Base-by-base conservation (phyloP, 2,113 vertebrate genomes). In the Proterorhinus semilunaris region DNA sequence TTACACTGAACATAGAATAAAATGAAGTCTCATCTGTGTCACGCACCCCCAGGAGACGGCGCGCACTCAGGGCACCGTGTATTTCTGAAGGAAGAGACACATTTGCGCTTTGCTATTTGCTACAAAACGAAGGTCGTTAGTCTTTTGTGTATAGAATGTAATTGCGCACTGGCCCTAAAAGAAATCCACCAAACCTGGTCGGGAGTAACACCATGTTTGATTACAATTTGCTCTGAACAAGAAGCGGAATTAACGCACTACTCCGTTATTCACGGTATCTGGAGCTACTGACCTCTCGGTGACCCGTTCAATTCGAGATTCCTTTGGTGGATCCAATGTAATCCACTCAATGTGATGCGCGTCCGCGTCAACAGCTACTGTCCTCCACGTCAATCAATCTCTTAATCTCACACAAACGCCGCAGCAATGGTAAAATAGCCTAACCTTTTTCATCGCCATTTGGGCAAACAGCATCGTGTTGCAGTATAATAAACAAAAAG, bases 231-330 rank as follows among this genome's bases (percentile, higher is more conserved):
- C 11, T 42, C 4, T n/a, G 7, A 45, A 11, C 58, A 16, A 63
- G 45, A 46, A 15, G 21, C 43, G 16, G 10, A 63, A 48, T 47
- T 6, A 5, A 16, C 45, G 2, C 10, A 10, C 43, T 42, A 8
- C 27, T 46, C 5, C 13, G 48, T 17, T 62, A 66, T 68, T 62
- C 53, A 36, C 47, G 42, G 16, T 53, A 55, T 68, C 83, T 13
- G 55, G 65, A 64, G 43, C 10, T 52, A 66, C 57, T 88, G 79
- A 81, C 86, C 89, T 75, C 62, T 12, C 66, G 3, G 42, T 89
- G 84, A 89, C 86, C 88, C 76, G 53, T 69, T 87, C 82, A 83
- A 86, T 81, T 82, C 81, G 73, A 66, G 69, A 47, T 83, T 88
- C 84, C 68, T 75, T 78, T 55, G 52, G 66, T 81, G 66, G 46